Evolutionary conservation across 2,113 vertebrate genomes (phyloP).

Genomic region (Salvelinus namaycush): DNA sequence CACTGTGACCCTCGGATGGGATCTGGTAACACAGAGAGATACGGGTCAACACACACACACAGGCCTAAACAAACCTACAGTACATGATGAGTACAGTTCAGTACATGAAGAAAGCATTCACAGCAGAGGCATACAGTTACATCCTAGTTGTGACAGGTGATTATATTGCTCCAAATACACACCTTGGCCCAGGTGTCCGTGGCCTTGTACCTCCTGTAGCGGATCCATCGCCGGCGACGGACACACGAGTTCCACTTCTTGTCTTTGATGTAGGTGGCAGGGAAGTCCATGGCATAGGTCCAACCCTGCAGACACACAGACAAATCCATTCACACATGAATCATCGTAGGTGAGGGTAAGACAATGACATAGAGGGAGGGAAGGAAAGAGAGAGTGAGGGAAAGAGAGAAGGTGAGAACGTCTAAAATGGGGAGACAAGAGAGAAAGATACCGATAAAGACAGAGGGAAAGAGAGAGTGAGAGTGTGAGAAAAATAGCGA

Average conservation of each 20-base stretch:
- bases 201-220: conserved; percentile 91
- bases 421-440: not conserved
- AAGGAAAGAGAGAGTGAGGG: not conserved
- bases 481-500: no score
- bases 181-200: conserved; percentile 93
- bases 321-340: conserved; percentile 1
- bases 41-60: not conserved
- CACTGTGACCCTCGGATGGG: conserved; percentile 69
- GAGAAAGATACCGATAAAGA: not conserved
- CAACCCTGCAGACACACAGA: conserved; percentile 81
- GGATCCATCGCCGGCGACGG: conserved; percentile 89
- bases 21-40: conserved; percentile 74
- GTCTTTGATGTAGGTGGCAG: conserved; percentile 90
- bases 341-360: no score
- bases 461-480: not conserved
- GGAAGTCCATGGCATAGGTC: conserved; percentile 95
- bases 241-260: conserved; percentile 98
- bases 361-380: not conserved
- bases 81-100: no score
- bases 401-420: not conserved
- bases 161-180: not conserved
- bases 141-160: not conserved
- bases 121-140: not conserved
- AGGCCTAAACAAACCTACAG: not conserved
- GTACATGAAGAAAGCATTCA: no score